These are phyloP conservation scores for Eulemur mongoz DNA, from an alignment of 2,797 vertebrate genomes.

Conservation along the genomic window DNA sequence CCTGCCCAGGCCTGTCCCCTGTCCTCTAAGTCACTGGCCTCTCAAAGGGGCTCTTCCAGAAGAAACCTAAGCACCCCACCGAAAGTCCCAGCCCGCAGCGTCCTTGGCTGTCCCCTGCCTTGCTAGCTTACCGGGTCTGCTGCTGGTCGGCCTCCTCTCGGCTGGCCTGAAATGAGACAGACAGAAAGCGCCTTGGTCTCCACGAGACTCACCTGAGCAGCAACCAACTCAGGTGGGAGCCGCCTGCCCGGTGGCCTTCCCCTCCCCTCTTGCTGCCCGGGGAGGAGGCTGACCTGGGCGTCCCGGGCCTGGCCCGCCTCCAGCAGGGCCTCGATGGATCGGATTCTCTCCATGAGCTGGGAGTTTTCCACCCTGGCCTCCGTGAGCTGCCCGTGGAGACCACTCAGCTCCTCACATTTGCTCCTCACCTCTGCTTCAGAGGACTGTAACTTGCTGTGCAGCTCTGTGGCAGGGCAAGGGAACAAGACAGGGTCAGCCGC, in stretches of 20 bases:
- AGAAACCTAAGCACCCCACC: neutral
- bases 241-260: neutral
- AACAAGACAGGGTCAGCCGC: neutral
- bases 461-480: conserved; percentile 83
- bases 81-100: neutral
- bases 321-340: conserved; percentile 90
- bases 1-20: neutral
- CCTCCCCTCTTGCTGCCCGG: neutral
- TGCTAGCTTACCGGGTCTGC: conserved; percentile 86
- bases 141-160: conserved; percentile 87
- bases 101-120: neutral
- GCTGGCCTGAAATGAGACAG: conserved; percentile 82
- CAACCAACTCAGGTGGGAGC: neutral
- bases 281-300: conserved; percentile 77
- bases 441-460: conserved; percentile 86
- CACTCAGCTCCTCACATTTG: conserved; percentile 86
- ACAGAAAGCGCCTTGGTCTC: neutral
- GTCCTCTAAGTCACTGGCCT: neutral
- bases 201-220: rapidly evolving
- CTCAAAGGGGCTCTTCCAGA: neutral
- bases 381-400: conserved; percentile 87
- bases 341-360: conserved; percentile 89
- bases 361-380: conserved; percentile 87
- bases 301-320: conserved; percentile 89
- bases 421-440: conserved; percentile 89